Evolutionary conservation across 2,888 invertebrate genomes (phyloP), one percentile per base, ranked within the genome.

Genomic region (Lottia gigantea): DNA sequence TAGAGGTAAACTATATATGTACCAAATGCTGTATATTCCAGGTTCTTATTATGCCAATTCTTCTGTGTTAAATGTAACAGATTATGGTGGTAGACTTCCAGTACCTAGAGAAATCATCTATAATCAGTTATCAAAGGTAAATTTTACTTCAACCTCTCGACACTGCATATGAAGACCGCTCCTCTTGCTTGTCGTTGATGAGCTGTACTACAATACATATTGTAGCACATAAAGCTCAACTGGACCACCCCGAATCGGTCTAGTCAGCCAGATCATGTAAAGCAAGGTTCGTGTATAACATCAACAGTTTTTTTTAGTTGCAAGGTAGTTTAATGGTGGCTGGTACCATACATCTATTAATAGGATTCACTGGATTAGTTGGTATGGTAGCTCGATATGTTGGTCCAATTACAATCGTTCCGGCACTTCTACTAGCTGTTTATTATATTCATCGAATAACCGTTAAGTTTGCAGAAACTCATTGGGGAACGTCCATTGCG

Each of bases 401-500:
- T 23, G 83, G 83, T 16, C 83, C 83, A 12, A 74, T 83, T 3
- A 83, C 83, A 8, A 81, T 83, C 40, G 81, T 83, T n/a, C 81
- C 82, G 0, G 74, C 79, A 8, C 74, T 82, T 31, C 68, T 78
- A 15, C 72, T 83, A 7, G 76, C 82, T 19, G 80, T 81, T 11
- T 71, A 82, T 14, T 80, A 80, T 73, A 71, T 83, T 62, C 77
- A 77, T 16, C 72, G 76, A 31, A 76, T 82, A 11, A 78, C 78
- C 15, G 76, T 81, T 12, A 79, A 76, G 40, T 81, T 82, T 63
- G 77, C 82, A n/a, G 79, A 80, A 70, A 78, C 79, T 1, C 76
- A 80, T 64, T 83, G 83, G 83, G 80, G 79, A 16, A 80, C 83
- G 12, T 80, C 82, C 11, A 91, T 92, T 25, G 92, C 93, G 95